Evolutionary conservation across 2,888 invertebrate species (phyloP).

Genomic region (Atethmia centrago): DNA sequence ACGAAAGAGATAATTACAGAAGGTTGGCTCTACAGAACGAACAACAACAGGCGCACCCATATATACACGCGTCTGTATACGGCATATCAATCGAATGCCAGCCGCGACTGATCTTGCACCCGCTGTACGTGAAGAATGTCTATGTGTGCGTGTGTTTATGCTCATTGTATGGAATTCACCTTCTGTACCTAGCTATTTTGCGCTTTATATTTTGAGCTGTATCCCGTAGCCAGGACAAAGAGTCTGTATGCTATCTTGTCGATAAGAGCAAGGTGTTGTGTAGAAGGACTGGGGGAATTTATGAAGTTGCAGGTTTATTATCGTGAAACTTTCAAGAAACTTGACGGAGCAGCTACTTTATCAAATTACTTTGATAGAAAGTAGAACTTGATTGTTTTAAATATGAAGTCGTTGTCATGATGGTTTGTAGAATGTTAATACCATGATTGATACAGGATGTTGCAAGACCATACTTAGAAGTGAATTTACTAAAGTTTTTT

Average conservation of each 20-base stretch:
- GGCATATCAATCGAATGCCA: too few relatives aligned
- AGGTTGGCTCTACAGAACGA: neutral
- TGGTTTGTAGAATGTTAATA: neutral
- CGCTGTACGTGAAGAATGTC: neutral
- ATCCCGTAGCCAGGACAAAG: constrained; percentile 44
- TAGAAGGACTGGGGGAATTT: neutral
- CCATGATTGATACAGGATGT: neutral
- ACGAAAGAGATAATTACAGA: constrained; percentile 5
- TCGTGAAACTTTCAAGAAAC: neutral
- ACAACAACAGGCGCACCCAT: too few relatives aligned
- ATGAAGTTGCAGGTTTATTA: constrained; percentile 8
- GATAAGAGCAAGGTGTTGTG: constrained; percentile 34
- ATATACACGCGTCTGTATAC: too few relatives aligned
- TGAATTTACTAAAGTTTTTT: neutral
- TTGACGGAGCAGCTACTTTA: too few relatives aligned
- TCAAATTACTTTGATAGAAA: too few relatives aligned
- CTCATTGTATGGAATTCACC: neutral
- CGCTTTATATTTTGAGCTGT: constrained; percentile 53
- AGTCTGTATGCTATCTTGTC: constrained; percentile 28
- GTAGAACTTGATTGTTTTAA: neutral
- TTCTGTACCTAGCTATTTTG: neutral
- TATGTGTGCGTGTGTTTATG: neutral
- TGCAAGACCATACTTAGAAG: neutral
- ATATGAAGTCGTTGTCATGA: neutral
- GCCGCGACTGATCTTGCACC: neutral